phyloP scores from a whole-genome alignment of 2,797 vertebrate species.

The Sylvia borin region DNA sequence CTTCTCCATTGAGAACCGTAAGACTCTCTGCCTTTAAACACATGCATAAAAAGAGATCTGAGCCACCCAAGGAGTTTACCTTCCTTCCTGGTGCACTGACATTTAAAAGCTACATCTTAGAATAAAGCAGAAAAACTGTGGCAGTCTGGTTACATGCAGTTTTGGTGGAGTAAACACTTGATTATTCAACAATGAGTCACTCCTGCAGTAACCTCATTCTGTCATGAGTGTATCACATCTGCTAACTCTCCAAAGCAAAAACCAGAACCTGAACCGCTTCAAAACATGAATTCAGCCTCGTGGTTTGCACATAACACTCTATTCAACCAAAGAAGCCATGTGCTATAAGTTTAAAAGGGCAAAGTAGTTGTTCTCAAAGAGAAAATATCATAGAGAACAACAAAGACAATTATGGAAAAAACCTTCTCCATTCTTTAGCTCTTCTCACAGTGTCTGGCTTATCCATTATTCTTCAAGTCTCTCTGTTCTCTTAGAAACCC shows the following conservation, averaged over 20 bases:
- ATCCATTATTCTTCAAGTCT: background rate
- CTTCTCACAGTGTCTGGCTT: background rate
- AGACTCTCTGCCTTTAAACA: constrained; percentile 8
- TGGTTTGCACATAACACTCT: constrained; percentile 9
- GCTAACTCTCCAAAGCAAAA: constrained; percentile 43
- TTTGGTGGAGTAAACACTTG: constrained; percentile 68
- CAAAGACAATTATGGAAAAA: background rate
- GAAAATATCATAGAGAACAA: constrained; percentile 1
- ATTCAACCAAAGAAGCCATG: constrained; percentile 8
- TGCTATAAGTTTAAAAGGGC: background rate
- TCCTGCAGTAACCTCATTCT: constrained; percentile 74
- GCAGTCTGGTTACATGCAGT: constrained; percentile 54
- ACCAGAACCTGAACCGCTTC: background rate
- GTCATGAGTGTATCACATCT: constrained; percentile 66
- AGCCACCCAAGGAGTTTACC: constrained; percentile 37
- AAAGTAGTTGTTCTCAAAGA: background rate
- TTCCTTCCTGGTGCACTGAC: constrained; percentile 56
- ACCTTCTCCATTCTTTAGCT: background rate
- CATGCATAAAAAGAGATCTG: constrained; percentile 3
- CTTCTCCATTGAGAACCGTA: constrained; percentile 28
- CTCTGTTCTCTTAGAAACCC: background rate
- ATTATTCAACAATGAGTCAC: constrained; percentile 71
- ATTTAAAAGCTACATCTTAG: constrained; percentile 54
- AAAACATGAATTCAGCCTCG: background rate
- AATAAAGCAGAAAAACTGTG: constrained; percentile 56